These are phyloP conservation scores for Saimiri boliviensis DNA, from an alignment of 2,113 vertebrate species.

Conservation along the genomic window DNA sequence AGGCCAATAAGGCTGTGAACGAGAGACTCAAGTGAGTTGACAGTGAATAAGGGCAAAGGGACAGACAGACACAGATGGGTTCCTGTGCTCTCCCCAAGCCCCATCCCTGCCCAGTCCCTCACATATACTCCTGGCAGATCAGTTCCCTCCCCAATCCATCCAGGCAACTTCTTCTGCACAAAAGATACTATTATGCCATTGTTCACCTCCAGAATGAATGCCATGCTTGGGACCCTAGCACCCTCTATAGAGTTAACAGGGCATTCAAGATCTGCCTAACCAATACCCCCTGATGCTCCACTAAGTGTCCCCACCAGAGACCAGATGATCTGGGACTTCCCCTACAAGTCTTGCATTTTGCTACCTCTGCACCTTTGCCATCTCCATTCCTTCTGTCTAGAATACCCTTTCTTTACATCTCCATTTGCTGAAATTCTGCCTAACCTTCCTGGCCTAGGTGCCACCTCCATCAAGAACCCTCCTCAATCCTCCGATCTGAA, in stretches of 20 bases:
- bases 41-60: not conserved
- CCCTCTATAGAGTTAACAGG: too few relatives aligned
- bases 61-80: not conserved
- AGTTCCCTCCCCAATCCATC: not conserved
- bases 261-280: not conserved
- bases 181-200: not conserved
- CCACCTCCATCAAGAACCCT: not conserved
- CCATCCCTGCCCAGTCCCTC: not conserved
- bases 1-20: not conserved
- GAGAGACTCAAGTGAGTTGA: not conserved
- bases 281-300: not conserved
- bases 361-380: not conserved
- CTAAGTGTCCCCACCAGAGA: not conserved
- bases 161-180: not conserved
- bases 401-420: not conserved
- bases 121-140: not conserved
- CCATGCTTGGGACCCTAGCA: not conserved
- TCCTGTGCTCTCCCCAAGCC: not conserved
- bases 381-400: not conserved
- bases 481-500: not conserved
- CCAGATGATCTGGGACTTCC: not conserved
- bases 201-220: not conserved
- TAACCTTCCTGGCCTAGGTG: not conserved
- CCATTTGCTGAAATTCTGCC: not conserved
- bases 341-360: not conserved